Evolutionary conservation across 2,888 invertebrate species (phyloP).

Genomic region (Tenthredo livida): DNA sequence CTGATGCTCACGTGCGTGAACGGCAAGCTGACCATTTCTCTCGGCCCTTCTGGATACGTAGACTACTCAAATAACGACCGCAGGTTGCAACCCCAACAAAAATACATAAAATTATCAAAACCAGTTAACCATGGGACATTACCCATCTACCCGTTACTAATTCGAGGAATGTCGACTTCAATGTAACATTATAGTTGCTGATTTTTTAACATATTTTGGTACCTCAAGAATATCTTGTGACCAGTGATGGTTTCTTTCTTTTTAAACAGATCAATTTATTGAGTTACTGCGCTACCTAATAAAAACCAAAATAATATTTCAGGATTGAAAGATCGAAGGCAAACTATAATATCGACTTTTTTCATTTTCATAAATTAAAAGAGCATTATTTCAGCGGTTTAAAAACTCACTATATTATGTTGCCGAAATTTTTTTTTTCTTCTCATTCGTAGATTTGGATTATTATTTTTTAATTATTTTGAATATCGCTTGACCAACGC

Average conservation of each 20-base stretch:
- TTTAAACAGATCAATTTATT: background rate
- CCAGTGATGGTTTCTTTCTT: background rate
- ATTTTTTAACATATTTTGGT: slow-evolving; percentile 25
- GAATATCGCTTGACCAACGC: too few relatives aligned
- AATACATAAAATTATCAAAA: slow-evolving; percentile 67
- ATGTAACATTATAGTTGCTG: slow-evolving; percentile 46
- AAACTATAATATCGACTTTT: too few relatives aligned
- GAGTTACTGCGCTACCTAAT: background rate
- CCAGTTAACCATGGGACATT: slow-evolving; percentile 62
- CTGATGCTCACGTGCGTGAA: slow-evolving; percentile 43
- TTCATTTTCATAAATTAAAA: too few relatives aligned
- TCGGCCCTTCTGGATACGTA: slow-evolving; percentile 62
- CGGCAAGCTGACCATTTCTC: slow-evolving; percentile 56
- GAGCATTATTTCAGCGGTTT: too few relatives aligned
- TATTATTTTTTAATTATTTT: too few relatives aligned
- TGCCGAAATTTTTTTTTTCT: background rate
- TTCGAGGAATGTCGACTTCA: slow-evolving; percentile 35
- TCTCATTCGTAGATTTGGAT: background rate
- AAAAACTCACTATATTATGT: too few relatives aligned
- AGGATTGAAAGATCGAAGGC: background rate
- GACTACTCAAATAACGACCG: slow-evolving; percentile 69
- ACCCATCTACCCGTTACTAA: slow-evolving; percentile 58
- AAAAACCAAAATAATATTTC: background rate
- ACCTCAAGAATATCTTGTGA: slow-evolving; percentile 33
- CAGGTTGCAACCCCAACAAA: slow-evolving; percentile 61